Conservation (phyloP, 2,797 vertebrate genomes). For the Sternarchorhynchus goeldii region DNA sequence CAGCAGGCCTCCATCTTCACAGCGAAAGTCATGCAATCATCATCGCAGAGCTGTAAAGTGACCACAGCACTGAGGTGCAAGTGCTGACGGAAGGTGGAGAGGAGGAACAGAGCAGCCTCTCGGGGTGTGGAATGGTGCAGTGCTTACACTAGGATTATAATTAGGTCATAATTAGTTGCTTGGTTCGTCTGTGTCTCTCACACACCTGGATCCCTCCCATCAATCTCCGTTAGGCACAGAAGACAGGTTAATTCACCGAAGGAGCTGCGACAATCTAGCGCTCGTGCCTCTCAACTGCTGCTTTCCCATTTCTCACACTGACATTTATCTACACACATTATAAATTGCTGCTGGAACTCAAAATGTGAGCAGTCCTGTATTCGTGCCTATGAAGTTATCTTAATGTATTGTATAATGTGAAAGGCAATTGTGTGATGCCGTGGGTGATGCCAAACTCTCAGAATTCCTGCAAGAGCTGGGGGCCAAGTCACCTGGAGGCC, state of each 20-base stretch:
- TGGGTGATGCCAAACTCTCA: background rate
- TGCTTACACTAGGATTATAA: constrained; percentile 40
- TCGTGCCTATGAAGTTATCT: background rate
- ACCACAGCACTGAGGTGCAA: background rate
- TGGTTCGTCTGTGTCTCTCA: constrained; percentile 38
- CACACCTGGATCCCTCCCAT: constrained; percentile 50
- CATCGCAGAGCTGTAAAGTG: background rate
- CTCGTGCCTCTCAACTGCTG: background rate
- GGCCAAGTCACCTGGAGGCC: background rate
- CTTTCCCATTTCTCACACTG: constrained; percentile 5
- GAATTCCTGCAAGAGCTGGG: no score
- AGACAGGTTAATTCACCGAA: constrained; percentile 2
- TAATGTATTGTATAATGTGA: background rate
- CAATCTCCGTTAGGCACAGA: constrained; percentile 49
- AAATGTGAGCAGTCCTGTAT: background rate
- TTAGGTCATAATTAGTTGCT: constrained; percentile 54
- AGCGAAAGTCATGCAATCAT: constrained; percentile 27
- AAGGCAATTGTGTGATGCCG: no score
- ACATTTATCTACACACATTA: constrained; percentile 13
- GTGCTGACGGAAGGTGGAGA: constrained; percentile 26
- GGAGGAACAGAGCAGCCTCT: background rate
- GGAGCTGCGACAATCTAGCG: background rate
- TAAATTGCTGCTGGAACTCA: background rate
- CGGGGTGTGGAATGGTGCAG: constrained; percentile 21
- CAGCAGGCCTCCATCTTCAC: constrained; percentile 13